phyloP scores from a whole-genome alignment of 92 coral and sea anemone species.

The Porites rus region DNA sequence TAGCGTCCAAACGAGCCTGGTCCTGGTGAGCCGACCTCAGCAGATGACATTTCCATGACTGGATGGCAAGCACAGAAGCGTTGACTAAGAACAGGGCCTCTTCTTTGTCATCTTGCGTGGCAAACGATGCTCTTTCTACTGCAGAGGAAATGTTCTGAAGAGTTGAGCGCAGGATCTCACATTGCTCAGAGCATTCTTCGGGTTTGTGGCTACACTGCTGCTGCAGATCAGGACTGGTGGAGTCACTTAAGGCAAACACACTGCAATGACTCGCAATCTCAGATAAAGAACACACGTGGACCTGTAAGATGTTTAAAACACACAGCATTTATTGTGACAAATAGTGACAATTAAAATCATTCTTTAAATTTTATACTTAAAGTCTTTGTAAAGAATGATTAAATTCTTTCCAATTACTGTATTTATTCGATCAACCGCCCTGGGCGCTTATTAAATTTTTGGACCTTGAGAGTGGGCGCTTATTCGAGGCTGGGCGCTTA shows the following conservation, averaged over 20 bases:
- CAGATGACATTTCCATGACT: conserved; percentile 55
- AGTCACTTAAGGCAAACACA: background rate
- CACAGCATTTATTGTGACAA: conserved; percentile 6
- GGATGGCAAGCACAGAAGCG: conserved; percentile 55
- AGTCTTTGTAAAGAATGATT: background rate
- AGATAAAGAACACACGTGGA: conserved; percentile 30
- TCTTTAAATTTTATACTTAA: background rate
- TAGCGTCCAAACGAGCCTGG: conserved; percentile 53
- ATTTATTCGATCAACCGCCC: too few relatives aligned
- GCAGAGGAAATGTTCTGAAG: conserved; percentile 6
- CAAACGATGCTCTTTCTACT: conserved; percentile 36
- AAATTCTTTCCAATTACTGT: too few relatives aligned
- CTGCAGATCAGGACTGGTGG: conserved; percentile 29
- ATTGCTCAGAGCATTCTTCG: conserved; percentile 47
- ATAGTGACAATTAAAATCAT: background rate
- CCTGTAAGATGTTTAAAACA: conserved; percentile 29
- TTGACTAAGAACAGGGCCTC: conserved; percentile 38
- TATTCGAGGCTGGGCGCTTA: too few relatives aligned
- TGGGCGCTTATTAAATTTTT: too few relatives aligned
- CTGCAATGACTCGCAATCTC: conserved; percentile 39
- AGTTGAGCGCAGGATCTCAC: conserved; percentile 39
- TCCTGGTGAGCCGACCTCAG: conserved; percentile 40
- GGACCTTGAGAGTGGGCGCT: too few relatives aligned
- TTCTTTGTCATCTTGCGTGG: conserved; percentile 50
- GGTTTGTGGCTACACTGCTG: conserved; percentile 47